These are phyloP conservation scores for Eupeodes luniger DNA, from an alignment of 2,888 invertebrate species.

Conservation along the genomic window DNA sequence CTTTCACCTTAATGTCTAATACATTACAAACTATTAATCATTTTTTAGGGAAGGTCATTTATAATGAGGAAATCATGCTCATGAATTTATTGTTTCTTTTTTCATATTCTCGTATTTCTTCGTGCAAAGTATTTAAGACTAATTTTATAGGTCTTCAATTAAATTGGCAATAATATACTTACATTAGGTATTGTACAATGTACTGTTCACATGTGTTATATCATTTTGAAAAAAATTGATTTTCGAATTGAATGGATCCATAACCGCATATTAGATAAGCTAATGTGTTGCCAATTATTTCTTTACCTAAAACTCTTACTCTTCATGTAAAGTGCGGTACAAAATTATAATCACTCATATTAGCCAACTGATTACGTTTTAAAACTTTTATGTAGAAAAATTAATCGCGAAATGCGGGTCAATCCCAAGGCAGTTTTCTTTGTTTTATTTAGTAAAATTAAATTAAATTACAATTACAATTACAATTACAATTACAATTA, in stretches of 20 bases:
- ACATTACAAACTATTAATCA: slow-evolving; percentile 18
- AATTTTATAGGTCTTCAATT: slow-evolving; percentile 17
- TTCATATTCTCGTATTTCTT: neutral
- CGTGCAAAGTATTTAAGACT: neutral
- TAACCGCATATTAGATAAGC: neutral
- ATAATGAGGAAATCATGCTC: neutral
- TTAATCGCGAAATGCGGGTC: too few species aligned
- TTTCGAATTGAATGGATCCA: neutral
- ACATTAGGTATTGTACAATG: neutral
- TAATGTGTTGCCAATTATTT: neutral
- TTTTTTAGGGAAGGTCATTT: slow-evolving; percentile 1
- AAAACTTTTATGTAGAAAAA: too few species aligned
- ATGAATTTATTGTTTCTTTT: neutral
- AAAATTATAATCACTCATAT: neutral
- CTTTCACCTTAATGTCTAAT: neutral
- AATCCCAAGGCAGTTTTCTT: too few species aligned
- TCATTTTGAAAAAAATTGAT: neutral
- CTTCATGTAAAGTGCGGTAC: neutral
- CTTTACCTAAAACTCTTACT: neutral
- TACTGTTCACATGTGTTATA: neutral
- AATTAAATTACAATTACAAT: too few species aligned
- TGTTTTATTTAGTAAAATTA: too few species aligned
- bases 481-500: too few species aligned
- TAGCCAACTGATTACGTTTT: neutral
- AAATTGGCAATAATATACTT: neutral